Evolutionary conservation across 2,113 vertebrate species (phyloP), one percentile per base, ranked within the genome.

Genomic region (Xiphorhynchus elegans): DNA sequence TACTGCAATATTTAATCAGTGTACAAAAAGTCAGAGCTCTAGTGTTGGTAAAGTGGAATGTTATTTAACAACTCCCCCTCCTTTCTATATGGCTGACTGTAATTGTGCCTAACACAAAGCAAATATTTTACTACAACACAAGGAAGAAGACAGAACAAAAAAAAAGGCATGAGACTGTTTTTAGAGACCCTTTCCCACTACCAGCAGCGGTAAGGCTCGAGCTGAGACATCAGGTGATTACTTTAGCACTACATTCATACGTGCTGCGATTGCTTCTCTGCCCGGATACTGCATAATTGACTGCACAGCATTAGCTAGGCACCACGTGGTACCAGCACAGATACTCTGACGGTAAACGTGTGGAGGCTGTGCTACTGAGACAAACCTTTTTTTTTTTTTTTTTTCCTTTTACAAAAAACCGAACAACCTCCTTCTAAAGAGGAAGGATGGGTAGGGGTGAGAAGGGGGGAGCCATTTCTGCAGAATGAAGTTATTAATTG

Each of bases 261-360:
- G 37, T 75, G 82, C 52, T 4, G 26, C 2, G 80, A 73, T 59
- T 76, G 72, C 96, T 98, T 96, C 95, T 97, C 96, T 98, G 95
- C 97, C 95, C 87, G 66, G 97, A 97, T 96, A 98, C 69, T 73
- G 96, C 96, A 96, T 97, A 97, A 97, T 64, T 76, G 91, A 52
- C 89, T 96, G 76, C 95, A 93, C 18, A 25, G 90, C 95, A 72
- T 92, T 76, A 88, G 88, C 70, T 70, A 93, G 92, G 83, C 20
- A 70, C 88, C 97, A 97, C 9, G 85, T 97, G 97, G 74, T 83
- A 19, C 2, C 74, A 50, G 87, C 87, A 44, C 89, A 89, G 40
- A 28, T 3, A 52, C 49, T 66, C 53, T 59, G 84, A 78, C 10
- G 0, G 66, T 78, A 88, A 56, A 90, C 66, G 77, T 42, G 21